Conservation (phyloP, 2,113 vertebrate genomes). For the Sula dactylatra region DNA sequence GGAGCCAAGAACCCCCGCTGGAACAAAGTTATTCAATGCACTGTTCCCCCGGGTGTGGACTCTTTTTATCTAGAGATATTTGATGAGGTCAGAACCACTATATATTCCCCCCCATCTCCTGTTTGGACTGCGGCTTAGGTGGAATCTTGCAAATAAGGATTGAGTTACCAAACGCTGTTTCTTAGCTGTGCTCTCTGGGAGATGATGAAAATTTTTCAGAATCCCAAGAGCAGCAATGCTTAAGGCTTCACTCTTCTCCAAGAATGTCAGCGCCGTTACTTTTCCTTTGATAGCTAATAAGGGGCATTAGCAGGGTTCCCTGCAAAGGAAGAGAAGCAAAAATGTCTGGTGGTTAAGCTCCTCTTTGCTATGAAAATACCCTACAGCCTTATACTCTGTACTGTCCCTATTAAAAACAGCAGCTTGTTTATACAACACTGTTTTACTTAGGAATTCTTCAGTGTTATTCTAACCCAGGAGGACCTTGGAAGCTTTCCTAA, state of each 20-base stretch:
- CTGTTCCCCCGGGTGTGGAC: conserved; percentile 91
- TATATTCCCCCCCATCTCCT: not conserved
- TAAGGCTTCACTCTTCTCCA: not conserved
- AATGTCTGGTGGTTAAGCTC: not conserved
- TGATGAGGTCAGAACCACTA: conserved; percentile 85
- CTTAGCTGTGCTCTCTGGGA: not conserved
- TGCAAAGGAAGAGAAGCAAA: not conserved
- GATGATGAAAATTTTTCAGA: not conserved
- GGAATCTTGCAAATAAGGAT: not conserved
- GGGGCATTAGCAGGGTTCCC: not conserved
- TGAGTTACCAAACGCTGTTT: not conserved
- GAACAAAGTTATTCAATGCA: conserved; percentile 98
- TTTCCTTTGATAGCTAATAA: not conserved
- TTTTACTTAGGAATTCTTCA: not conserved
- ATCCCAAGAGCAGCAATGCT: not conserved
- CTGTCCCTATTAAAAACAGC: not conserved
- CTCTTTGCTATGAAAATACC: not conserved
- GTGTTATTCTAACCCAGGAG: not conserved
- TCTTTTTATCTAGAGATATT: conserved; percentile 99
- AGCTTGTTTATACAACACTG: not conserved
- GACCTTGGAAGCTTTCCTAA: not conserved
- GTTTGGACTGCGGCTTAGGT: not conserved
- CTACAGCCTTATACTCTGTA: not conserved
- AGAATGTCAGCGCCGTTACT: not conserved
- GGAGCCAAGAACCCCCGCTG: conserved; percentile 97